A percentile compares a stretch with the other conserved stretches of the same genome.
These are phyloP conservation scores for Drosophila nigrodunni DNA, from an alignment of 1,140 invertebrate species.

Conservation along the genomic window DNA sequence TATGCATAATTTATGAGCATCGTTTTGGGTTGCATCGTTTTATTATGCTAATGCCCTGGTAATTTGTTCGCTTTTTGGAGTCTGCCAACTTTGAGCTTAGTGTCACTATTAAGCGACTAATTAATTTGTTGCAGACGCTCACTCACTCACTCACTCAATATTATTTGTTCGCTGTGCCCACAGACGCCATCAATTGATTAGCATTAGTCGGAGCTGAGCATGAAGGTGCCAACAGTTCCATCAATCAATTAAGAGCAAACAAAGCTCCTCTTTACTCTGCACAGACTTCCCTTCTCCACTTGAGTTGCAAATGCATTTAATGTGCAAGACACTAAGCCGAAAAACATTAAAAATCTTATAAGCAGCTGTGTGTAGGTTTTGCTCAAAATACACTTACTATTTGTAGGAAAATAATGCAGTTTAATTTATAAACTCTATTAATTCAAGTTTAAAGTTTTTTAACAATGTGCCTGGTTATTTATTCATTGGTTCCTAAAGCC, in stretches of 20 bases:
- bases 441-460: no score
- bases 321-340: constrained; percentile 55
- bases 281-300: background rate
- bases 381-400: no score
- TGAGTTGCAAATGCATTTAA: constrained; percentile 43
- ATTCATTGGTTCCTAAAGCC: no score
- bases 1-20: constrained; percentile 80
- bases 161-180: constrained; percentile 40
- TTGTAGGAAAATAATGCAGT: no score
- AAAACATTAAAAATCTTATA: constrained; percentile 1
- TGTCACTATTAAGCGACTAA: constrained; percentile 82
- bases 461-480: no score
- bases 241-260: constrained; percentile 65
- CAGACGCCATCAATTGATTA: constrained; percentile 68
- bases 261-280: constrained; percentile 33
- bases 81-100: constrained; percentile 68
- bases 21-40: constrained; percentile 73
- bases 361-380: background rate
- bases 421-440: no score
- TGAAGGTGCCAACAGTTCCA: constrained; percentile 76
- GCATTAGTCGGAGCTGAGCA: constrained; percentile 66
- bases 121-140: constrained; percentile 80
- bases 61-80: constrained; percentile 73
- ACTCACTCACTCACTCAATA: constrained; percentile 14
- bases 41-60: constrained; percentile 77